Evolutionary conservation across 2,888 invertebrate species (phyloP).

Genomic region (Rhyacophila evoluta): DNA sequence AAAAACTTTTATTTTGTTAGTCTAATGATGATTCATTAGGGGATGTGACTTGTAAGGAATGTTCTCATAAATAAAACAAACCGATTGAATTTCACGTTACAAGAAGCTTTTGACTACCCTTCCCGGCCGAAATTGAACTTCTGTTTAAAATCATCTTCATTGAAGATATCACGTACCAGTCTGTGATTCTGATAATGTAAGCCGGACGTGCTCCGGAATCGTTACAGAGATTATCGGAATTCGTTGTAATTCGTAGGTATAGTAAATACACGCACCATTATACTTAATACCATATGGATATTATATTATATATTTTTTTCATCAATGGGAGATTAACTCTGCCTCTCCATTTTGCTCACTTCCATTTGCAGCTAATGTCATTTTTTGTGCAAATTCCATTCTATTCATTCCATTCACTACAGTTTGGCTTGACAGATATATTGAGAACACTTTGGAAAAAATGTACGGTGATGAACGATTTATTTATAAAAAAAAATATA

Average conservation of each 20-base stretch:
- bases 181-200: slow-evolving; percentile 14
- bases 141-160: slow-evolving; percentile 9
- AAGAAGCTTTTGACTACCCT: slow-evolving; percentile 5
- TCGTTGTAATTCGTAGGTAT: neutral
- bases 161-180: slow-evolving; percentile 6
- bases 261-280: neutral
- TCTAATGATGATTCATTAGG: too few species aligned
- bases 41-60: too few species aligned
- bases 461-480: too few species aligned
- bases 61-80: too few species aligned
- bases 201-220: neutral
- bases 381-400: too few species aligned
- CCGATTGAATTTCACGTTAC: neutral
- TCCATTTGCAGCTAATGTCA: too few species aligned
- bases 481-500: too few species aligned
- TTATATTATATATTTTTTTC: neutral
- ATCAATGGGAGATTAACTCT: neutral
- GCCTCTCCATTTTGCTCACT: neutral
- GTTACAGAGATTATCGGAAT: neutral
- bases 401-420: too few species aligned
- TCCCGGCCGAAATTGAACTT: neutral
- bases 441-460: too few species aligned
- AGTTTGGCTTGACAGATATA: too few species aligned
- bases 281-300: too few species aligned
- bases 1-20: too few species aligned